Evolutionary conservation across 92 coral and sea anemone species (phyloP), one percentile per base, ranked within the genome.

Genomic region (Palythoa caribaeorum): DNA sequence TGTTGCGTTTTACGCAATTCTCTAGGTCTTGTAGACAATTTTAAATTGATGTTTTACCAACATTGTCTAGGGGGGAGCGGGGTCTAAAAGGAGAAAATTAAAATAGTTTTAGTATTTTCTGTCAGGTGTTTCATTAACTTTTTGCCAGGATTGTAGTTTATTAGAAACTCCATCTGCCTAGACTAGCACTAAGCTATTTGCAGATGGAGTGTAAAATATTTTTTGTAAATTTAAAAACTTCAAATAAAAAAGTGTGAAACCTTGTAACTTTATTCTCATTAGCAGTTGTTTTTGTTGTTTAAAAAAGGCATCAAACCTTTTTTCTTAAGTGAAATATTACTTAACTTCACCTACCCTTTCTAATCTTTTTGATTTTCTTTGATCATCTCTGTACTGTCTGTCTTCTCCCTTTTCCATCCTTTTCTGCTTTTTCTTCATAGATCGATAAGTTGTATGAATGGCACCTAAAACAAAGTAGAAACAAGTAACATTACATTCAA

Each of bases 301-400:
- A 69, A 21, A 13, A 69, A 69, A 69, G 40, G 38, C 10, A 9
- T 37, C 14, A 28, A 69, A 69, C 4, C 38, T 13, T 21, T 69
- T 69, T 69, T 12, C 28, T 69, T 36, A 21, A 69, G 14, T 21
- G 5, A 69, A 13, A 28, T 35, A 21, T 2, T 69, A 69, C 15
- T 69, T 28, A 66, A 66, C 38, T 66, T 66, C 72, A 66, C 72
- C 38, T 66, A 66, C 72, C 72, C 72, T 66, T 35, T 66, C 72
- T 28, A 66, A 66, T 66, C 72, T 66, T 66, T 62, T 62, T 62
- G 69, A 62, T 62, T 62, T 62, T n/a, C 69, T 12, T 3, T 62
- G 72, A 19, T 66, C 72, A 6, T 66, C 5, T 66, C 72, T 19
- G 72, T 66, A 1, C 7, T 2, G 19, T 1, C 19, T 7, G 7